These are phyloP conservation scores for Acrossocheilus wenchowensis DNA, from an alignment of 2,797 vertebrate species.

Conservation along the genomic window DNA sequence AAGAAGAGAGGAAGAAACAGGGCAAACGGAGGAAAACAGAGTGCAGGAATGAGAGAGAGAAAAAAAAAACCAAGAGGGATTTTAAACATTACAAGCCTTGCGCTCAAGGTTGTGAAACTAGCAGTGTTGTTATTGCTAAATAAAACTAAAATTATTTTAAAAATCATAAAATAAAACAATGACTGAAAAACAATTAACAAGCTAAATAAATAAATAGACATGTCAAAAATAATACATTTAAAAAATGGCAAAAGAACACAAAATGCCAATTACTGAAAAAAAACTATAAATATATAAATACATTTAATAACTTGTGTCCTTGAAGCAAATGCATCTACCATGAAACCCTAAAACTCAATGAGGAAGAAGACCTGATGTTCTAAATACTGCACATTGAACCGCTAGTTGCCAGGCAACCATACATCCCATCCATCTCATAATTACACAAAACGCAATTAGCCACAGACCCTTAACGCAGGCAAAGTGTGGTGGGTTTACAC, in stretches of 20 bases:
- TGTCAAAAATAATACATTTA: too few relatives aligned
- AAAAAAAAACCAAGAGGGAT: not conserved
- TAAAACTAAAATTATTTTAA: not conserved
- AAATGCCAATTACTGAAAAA: not conserved
- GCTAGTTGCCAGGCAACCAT: slow-evolving; percentile 2
- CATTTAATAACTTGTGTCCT: not conserved
- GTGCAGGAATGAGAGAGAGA: not conserved
- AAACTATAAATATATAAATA: not conserved
- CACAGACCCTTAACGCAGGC: not conserved
- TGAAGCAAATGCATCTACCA: not conserved
- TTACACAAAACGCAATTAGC: not conserved
- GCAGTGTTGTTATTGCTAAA: not conserved
- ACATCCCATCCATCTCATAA: not conserved
- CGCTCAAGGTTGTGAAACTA: not conserved
- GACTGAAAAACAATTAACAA: too few relatives aligned
- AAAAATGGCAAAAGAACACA: not conserved
- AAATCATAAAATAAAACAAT: too few relatives aligned
- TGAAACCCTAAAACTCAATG: not conserved
- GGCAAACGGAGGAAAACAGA: not conserved
- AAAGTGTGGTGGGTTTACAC: not conserved
- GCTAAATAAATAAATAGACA: too few relatives aligned
- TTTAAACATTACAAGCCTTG: not conserved
- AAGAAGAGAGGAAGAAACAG: not conserved
- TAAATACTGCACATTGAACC: not conserved
- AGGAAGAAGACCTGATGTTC: not conserved